phyloP scores from a whole-genome alignment of 1,140 invertebrate genomes.

The Lanistes nyassanus region DNA sequence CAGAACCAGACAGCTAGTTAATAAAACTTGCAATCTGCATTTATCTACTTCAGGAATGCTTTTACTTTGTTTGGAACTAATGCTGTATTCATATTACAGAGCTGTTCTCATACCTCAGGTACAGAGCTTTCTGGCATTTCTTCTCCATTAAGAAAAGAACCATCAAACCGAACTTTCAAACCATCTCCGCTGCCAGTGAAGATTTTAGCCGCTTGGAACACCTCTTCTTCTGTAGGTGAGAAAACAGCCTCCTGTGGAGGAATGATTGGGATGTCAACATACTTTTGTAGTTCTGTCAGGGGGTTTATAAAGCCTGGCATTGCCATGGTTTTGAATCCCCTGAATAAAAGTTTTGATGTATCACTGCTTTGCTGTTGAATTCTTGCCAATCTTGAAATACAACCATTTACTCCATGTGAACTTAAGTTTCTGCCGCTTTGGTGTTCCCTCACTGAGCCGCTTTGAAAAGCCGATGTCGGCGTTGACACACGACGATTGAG shows the following conservation, averaged over 20 bases:
- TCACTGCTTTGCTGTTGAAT: not conserved
- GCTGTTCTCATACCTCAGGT: slow-evolving; percentile 44
- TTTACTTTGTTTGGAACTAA: too few species aligned
- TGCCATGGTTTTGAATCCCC: not conserved
- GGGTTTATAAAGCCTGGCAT: slow-evolving; percentile 26
- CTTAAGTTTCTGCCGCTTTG: not conserved
- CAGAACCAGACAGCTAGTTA: too few species aligned
- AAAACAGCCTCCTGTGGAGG: slow-evolving; percentile 33
- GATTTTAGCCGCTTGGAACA: slow-evolving; percentile 30
- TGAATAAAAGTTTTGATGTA: not conserved
- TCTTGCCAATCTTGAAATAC: not conserved
- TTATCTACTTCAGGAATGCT: too few species aligned
- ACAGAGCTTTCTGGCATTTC: slow-evolving; percentile 38
- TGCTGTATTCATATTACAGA: too few species aligned
- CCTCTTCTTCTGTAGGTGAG: slow-evolving; percentile 34
- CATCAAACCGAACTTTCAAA: slow-evolving; percentile 34
- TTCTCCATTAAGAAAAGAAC: slow-evolving; percentile 29
- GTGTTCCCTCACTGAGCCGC: not conserved
- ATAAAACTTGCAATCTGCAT: too few species aligned
- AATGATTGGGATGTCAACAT: slow-evolving; percentile 38
- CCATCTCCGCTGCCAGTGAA: slow-evolving; percentile 17
- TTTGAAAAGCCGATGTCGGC: not conserved
- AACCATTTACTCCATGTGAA: not conserved
- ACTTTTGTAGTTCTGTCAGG: slow-evolving; percentile 30
- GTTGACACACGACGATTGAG: not conserved